Percentiles rank a stretch among this genome's conserved stretches.
Conservation (phyloP, 2,888 invertebrate genomes). For the Subacronicta megacephala region DNA sequence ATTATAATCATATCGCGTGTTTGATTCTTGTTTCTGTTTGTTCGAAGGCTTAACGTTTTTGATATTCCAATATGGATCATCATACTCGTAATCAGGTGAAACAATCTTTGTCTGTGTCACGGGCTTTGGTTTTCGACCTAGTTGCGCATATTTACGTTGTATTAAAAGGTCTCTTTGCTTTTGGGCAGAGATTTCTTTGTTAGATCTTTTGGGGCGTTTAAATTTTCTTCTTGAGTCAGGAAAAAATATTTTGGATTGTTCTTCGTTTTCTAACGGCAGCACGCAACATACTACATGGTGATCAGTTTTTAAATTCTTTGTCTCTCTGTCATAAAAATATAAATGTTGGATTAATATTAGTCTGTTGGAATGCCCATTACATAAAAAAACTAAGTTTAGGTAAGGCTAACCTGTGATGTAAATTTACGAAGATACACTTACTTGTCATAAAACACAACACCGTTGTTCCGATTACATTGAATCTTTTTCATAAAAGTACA, state of each 20-base stretch:
- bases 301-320: constrained; percentile 61
- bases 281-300: constrained; percentile 48
- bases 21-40: constrained; percentile 49
- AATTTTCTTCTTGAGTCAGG: constrained; percentile 25
- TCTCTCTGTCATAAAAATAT: constrained; percentile 61
- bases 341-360: background rate
- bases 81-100: constrained; percentile 68
- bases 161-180: constrained; percentile 75
- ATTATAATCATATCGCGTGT: constrained; percentile 63
- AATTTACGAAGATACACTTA: constrained; percentile 27
- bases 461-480: constrained; percentile 69
- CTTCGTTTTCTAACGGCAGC: constrained; percentile 31
- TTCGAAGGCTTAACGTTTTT: constrained; percentile 71
- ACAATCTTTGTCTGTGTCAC: constrained; percentile 61
- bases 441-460: constrained; percentile 64
- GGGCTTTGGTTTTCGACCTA: constrained; percentile 55
- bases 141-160: constrained; percentile 61
- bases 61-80: constrained; percentile 84
- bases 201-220: constrained; percentile 51
- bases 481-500: constrained; percentile 72
- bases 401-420: background rate
- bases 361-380: too few relatives aligned
- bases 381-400: too few relatives aligned
- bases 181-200: constrained; percentile 58
- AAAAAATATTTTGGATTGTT: constrained; percentile 36